phyloP scores from a whole-genome alignment of 2,888 invertebrate genomes.

The Pristionchus mayeri region DNA sequence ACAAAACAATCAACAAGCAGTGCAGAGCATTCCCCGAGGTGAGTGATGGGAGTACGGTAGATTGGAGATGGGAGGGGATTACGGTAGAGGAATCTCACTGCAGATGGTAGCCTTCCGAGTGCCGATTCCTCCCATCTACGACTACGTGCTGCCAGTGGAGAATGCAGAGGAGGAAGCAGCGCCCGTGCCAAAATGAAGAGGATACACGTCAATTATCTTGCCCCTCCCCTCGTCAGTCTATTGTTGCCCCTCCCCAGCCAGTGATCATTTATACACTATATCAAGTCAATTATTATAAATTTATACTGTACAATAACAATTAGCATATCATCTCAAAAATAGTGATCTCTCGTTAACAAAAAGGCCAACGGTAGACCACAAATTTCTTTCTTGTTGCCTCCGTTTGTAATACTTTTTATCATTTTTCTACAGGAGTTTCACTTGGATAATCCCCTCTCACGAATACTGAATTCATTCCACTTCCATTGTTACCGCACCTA shows the following conservation, averaged over 20 bases:
- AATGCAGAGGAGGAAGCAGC: not conserved
- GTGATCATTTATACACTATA: not conserved
- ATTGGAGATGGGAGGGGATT: not conserved
- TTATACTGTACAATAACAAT: not conserved
- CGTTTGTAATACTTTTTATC: not conserved
- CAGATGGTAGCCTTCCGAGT: not conserved
- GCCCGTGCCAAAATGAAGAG: no score
- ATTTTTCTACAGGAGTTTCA: not conserved
- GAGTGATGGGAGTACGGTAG: not conserved
- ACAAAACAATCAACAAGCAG: not conserved
- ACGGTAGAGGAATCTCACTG: not conserved
- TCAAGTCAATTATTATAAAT: no score
- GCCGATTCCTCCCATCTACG: not conserved
- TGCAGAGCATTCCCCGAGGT: slow-evolving; percentile 14
- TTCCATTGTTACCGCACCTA: not conserved
- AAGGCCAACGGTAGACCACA: no score
- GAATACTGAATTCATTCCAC: not conserved
- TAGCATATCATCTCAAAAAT: not conserved
- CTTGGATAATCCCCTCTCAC: not conserved
- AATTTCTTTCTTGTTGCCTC: not conserved
- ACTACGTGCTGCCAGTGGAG: not conserved
- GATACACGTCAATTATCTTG: no score
- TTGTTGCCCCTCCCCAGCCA: not conserved
- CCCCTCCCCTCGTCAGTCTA: no score
- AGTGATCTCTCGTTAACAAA: slow-evolving; percentile 8